phyloP scores from a whole-genome alignment of 2,113 vertebrate genomes.

The Malurus melanocephalus region DNA sequence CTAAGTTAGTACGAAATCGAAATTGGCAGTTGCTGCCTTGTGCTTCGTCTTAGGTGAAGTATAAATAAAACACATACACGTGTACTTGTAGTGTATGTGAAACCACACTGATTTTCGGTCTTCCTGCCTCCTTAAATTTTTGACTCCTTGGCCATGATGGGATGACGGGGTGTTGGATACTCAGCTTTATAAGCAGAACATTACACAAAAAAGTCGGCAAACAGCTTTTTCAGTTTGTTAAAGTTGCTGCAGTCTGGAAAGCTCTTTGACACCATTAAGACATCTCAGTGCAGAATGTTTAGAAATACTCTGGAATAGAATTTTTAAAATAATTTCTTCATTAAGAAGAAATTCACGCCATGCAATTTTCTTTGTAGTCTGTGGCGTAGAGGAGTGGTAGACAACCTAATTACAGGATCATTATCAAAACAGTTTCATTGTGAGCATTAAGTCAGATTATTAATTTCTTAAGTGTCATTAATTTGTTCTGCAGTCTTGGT shows the following conservation, averaged over 20 bases:
- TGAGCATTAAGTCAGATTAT: not conserved
- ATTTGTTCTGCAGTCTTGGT: not conserved
- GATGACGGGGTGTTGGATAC: not conserved
- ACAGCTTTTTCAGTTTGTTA: not conserved
- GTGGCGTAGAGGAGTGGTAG: not conserved
- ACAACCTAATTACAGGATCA: not conserved
- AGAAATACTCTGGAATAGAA: not conserved
- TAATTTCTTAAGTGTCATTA: not conserved
- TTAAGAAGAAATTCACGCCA: not conserved
- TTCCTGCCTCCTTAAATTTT: not conserved
- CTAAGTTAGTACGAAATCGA: not conserved
- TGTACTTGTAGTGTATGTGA: accelerated
- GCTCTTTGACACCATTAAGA: not conserved
- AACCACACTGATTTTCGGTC: not conserved
- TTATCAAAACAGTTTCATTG: not conserved
- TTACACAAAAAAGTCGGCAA: not conserved
- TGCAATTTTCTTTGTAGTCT: not conserved
- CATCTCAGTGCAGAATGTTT: not conserved
- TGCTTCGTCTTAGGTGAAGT: not conserved
- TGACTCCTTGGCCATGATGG: not conserved
- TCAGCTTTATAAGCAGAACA: not conserved
- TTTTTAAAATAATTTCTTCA: not conserved
- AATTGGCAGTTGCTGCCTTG: not conserved
- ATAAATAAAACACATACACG: not conserved
- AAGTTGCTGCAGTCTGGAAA: not conserved